Percentiles rank a stretch among this genome's conserved stretches.
phyloP scores from a whole-genome alignment of 2,797 vertebrate species.

The Enteromius fasciolatus region DNA sequence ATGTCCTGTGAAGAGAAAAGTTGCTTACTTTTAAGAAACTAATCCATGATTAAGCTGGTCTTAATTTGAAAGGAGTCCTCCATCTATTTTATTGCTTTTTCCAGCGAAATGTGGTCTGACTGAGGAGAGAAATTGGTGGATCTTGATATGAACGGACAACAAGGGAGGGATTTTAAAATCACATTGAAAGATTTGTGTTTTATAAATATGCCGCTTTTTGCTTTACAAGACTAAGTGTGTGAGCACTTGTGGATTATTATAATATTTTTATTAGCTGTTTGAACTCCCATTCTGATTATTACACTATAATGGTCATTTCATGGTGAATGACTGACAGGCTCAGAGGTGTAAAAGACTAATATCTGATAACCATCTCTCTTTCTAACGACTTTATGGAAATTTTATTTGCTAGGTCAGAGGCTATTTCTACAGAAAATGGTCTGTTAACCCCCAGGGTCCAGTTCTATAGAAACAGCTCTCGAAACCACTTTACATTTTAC shows the following conservation, averaged over 20 bases:
- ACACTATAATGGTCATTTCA: background rate
- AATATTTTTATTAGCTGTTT: background rate
- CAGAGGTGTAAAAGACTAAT: background rate
- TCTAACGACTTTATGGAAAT: background rate
- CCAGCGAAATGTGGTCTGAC: background rate
- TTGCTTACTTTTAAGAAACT: background rate
- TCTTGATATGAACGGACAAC: background rate
- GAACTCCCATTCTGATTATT: background rate
- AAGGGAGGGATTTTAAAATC: background rate
- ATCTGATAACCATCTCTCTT: conserved; percentile 3
- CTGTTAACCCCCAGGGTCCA: conserved; percentile 17
- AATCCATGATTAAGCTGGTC: background rate
- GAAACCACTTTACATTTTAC: background rate
- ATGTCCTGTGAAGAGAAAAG: background rate
- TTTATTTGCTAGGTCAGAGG: background rate
- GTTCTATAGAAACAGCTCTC: conserved; percentile 11
- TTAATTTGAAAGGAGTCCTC: background rate
- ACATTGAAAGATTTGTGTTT: background rate
- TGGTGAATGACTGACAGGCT: background rate
- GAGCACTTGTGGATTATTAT: background rate
- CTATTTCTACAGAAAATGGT: conserved; percentile 5
- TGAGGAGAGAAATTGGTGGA: background rate
- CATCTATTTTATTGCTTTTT: background rate
- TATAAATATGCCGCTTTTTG: background rate
- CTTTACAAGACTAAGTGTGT: background rate